These are phyloP conservation scores for Pemphredon lugubris DNA, from an alignment of 2,888 invertebrate species.

Conservation along the genomic window DNA sequence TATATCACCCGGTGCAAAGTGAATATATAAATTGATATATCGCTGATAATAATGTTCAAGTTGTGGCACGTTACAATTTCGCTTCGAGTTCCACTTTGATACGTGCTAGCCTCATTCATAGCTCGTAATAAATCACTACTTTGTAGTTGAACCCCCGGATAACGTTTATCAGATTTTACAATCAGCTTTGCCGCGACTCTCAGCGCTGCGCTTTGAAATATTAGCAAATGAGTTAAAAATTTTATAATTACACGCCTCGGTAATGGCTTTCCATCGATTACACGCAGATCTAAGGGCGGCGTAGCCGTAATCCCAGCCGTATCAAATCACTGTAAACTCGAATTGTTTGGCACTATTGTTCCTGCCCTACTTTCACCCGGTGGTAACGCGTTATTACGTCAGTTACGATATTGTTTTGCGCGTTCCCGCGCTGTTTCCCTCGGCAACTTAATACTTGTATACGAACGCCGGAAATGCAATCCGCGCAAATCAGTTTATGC, in stretches of 20 bases:
- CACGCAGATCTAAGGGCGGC: too few species aligned
- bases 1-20: too few species aligned
- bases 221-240: too few species aligned
- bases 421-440: background rate
- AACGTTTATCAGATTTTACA: slow-evolving; percentile 29
- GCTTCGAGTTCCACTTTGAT: slow-evolving; percentile 13
- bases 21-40: slow-evolving; percentile 37
- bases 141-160: slow-evolving; percentile 44
- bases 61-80: slow-evolving; percentile 25
- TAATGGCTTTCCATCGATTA: too few species aligned
- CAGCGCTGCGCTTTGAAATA: background rate
- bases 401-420: too few species aligned
- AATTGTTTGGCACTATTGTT: too few species aligned
- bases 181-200: slow-evolving; percentile 28
- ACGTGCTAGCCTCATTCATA: slow-evolving; percentile 27
- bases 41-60: slow-evolving; percentile 39
- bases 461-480: background rate
- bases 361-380: too few species aligned
- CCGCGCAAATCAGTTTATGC: background rate
- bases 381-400: too few species aligned
- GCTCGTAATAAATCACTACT: slow-evolving; percentile 43
- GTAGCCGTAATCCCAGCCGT: too few species aligned
- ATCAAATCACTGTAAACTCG: too few species aligned
- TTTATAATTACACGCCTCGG: too few species aligned
- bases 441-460: slow-evolving; percentile 19